Evolutionary conservation across 2,888 invertebrate species (phyloP), one percentile per base, ranked within the genome.

Genomic region (Tenthredo mesomela): DNA sequence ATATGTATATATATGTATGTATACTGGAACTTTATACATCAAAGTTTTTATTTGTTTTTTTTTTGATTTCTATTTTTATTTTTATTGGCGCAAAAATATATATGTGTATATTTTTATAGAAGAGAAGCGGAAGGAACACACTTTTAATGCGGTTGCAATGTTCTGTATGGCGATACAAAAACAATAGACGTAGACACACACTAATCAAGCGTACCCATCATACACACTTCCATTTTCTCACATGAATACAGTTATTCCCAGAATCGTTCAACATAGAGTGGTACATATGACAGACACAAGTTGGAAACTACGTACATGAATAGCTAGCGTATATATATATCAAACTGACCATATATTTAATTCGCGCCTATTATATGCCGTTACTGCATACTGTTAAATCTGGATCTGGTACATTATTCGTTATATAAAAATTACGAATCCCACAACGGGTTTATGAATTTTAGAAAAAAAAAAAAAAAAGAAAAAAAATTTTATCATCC

Each of bases 121-220:
- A 80, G 80, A 40, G 7, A 58, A 80, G 61, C n/a, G 67, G n/a
- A 70, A 82, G 67, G 33, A 50, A 67, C 21, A 82, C 25, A 70
- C 40, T 82, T 70, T 70, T 0, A 82, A 82, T 82, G 82, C 82
- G 82, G 88, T 89, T 90, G 90, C 91, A 90, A 91, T 91, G 91
- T 88, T 91, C 88, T 89, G 90, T 89, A 89, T 91, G 91, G 90
- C 91, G 90, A 92, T 92, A 92, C 90, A 93, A 91, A 92, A 93
- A 93, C 92, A 93, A 93, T 93, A 93, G 93, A 93, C 93, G 92
- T 93, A 93, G 91, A 93, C 93, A 93, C 92, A 92, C 92, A 93
- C 92, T 92, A 93, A 92, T 92, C 91, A 92, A 92, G 91, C 92
- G 90, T 90, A 91, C 91, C 90, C 92, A 90, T 88, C 88, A 89